Evolutionary conservation across 2,797 vertebrate genomes (phyloP), one percentile per base, ranked within the genome.

Genomic region (Bovichtus variegatus): DNA sequence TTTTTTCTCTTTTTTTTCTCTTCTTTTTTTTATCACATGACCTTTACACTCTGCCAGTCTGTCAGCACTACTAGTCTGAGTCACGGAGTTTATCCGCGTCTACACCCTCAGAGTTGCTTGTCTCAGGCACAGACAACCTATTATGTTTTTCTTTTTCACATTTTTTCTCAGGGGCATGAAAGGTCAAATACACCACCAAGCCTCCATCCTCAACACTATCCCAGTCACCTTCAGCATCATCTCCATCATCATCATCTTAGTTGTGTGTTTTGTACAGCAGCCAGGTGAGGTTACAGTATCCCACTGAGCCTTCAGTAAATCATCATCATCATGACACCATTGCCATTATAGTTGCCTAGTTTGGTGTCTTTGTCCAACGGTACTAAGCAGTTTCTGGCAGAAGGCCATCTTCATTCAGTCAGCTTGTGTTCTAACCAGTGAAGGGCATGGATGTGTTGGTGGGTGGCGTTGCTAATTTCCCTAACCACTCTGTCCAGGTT

Each of bases 401-500:
- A 36, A 27, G 25, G 67, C 79, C 79, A 85, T 68, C 53, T 68
- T 65, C 54, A 57, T 81, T 29, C 80, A 78, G 53, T 85, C 84
- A 63, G 77, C 74, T 78, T 65, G 62, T 76, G 78, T 73, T 76
- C 70, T 54, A 59, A 72, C 67, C 75, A 83, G 43, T 86, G 77
- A 89, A 90, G 90, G 87, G 79, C 86, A 76, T 60, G 72, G 71
- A 46, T 59, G 76, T 85, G 78, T 55, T 70, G 79, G 78, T 81
- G 87, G 83, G 81, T 71, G 84, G 84, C n/a, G 53, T 80, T 38
- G 65, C 88, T 91, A 74, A 92, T 92, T 93, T 87, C 84, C 80
- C 87, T 80, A 89, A 86, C 91, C 76, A 76, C 78, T 85, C 76
- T 76, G 89, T 80, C 89, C 87, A 89, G 82, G 81, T 77, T 92